A percentile compares a stretch with the other conserved stretches of the same genome.
phyloP scores from a whole-genome alignment of 2,797 vertebrate genomes.

The Chromis chromis region DNA sequence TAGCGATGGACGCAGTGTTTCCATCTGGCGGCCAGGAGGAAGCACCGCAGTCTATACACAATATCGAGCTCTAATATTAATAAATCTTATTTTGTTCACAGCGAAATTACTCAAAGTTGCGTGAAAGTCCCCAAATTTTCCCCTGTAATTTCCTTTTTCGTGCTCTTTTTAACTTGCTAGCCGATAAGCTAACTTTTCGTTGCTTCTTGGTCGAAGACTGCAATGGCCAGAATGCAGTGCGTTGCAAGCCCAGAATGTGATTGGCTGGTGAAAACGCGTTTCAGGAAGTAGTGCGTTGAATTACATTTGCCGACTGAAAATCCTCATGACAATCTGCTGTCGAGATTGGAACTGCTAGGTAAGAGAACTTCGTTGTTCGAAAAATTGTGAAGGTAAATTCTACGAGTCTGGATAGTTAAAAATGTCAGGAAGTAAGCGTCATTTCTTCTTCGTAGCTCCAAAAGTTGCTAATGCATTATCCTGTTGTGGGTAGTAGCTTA shows the following conservation, averaged over 20 bases:
- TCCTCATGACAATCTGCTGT: slow-evolving; percentile 17
- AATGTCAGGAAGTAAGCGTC: not conserved
- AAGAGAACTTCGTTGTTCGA: not conserved
- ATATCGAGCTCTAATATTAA: not conserved
- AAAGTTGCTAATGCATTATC: not conserved
- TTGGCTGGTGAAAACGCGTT: slow-evolving; percentile 65
- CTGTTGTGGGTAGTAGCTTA: not conserved
- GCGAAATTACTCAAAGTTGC: fast-evolving
- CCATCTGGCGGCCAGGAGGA: slow-evolving; percentile 69
- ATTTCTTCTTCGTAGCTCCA: not conserved
- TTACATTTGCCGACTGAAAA: slow-evolving; percentile 73
- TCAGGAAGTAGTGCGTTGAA: slow-evolving; percentile 67
- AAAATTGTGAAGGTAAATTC: not conserved
- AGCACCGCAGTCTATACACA: not conserved
- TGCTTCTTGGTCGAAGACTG: not conserved
- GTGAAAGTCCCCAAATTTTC: not conserved
- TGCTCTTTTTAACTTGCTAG: not conserved
- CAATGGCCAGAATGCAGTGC: slow-evolving; percentile 65
- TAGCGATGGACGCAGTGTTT: slow-evolving; percentile 10
- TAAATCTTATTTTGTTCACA: not conserved
- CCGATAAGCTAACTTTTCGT: not conserved
- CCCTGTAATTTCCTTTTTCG: not conserved
- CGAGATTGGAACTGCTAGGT: slow-evolving; percentile 22
- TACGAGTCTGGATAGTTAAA: not conserved
- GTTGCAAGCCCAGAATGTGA: slow-evolving; percentile 34